Evolutionary conservation across 2,797 vertebrate genomes (phyloP).

Genomic region (Hozukius guyotensis): DNA sequence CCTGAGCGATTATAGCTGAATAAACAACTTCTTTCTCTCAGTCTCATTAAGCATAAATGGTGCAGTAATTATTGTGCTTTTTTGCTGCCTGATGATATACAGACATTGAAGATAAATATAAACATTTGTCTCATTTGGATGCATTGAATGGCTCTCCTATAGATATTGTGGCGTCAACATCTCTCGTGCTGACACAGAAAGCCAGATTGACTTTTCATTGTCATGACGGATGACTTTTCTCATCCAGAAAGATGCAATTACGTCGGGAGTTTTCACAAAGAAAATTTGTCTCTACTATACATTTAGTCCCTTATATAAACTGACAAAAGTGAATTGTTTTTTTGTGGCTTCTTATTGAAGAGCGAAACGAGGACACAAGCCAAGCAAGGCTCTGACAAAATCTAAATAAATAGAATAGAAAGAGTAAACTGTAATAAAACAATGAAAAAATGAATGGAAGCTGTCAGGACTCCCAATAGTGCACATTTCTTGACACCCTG

Average conservation of each 20-base stretch:
- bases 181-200: background rate
- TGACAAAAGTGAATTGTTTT: conserved; percentile 22
- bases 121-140: background rate
- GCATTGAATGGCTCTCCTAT: background rate
- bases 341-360: conserved; percentile 21
- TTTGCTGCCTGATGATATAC: background rate
- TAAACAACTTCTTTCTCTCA: background rate
- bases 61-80: background rate
- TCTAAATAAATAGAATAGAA: conserved; percentile 1
- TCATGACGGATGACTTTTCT: background rate
- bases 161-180: background rate
- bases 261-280: background rate
- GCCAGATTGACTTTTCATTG: background rate
- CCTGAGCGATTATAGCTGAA: background rate
- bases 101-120: background rate
- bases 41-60: background rate
- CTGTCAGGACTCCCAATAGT: background rate
- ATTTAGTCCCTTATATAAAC: conserved; percentile 24
- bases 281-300: conserved; percentile 16
- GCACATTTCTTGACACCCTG: background rate
- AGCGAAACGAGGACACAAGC: background rate
- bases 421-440: background rate
- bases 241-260: conserved; percentile 2
- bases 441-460: background rate
- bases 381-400: conserved; percentile 1